Conservation (phyloP, 2,888 invertebrate genomes). For the Gerris lacustris region DNA sequence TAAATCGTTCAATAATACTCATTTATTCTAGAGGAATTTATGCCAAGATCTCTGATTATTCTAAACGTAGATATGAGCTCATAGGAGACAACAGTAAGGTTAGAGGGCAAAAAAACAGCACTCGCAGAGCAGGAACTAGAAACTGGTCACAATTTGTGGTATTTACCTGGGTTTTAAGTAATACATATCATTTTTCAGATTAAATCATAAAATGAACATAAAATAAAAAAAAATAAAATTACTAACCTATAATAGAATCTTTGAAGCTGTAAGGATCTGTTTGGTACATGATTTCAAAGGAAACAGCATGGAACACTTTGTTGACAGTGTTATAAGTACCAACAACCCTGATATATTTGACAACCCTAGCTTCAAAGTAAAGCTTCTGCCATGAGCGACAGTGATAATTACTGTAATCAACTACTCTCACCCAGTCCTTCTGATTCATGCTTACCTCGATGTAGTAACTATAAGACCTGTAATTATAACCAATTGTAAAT, state of each 20-base stretch:
- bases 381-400: conserved; percentile 94
- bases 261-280: conserved; percentile 59
- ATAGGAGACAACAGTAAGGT: too few relatives aligned
- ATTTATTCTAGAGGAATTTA: too few relatives aligned
- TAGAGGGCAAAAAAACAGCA: too few relatives aligned
- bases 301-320: conserved; percentile 87
- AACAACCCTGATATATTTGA: conserved; percentile 65
- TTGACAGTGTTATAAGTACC: conserved; percentile 94
- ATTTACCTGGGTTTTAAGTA: too few relatives aligned
- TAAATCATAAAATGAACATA: background rate
- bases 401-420: conserved; percentile 82
- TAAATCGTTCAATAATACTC: too few relatives aligned
- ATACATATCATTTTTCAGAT: too few relatives aligned
- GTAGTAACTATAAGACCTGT: conserved; percentile 73
- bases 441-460: conserved; percentile 91
- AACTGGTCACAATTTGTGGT: too few relatives aligned
- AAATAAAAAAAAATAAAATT: conserved; percentile 6
- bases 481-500: conserved; percentile 25
- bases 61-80: too few relatives aligned
- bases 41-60: too few relatives aligned
- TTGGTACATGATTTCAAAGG: conserved; percentile 80
- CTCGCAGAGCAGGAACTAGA: too few relatives aligned
- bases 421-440: conserved; percentile 84
- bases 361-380: conserved; percentile 79
- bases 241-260: conserved; percentile 51